phyloP scores from a whole-genome alignment of 1,140 invertebrate species.

The Diorhabda sublineata region DNA sequence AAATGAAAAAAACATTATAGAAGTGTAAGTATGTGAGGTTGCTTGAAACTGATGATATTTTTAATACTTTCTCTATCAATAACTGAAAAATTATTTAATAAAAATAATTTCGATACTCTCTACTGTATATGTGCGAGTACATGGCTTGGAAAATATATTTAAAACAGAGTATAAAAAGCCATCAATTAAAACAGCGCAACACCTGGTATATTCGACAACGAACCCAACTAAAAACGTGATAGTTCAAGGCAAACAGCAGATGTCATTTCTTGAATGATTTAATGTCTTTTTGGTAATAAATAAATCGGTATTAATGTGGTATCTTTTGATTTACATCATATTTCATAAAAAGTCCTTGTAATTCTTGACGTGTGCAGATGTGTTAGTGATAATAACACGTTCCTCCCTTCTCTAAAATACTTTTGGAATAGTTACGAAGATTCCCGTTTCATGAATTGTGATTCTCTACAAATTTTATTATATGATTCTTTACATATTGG shows the following conservation, averaged over 20 bases:
- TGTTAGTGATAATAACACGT: background rate
- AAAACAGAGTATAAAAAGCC: background rate
- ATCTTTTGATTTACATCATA: constrained; percentile 26
- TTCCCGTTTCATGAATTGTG: too few species aligned
- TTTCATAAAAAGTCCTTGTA: constrained; percentile 25
- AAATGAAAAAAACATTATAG: too few species aligned
- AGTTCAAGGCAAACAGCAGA: constrained; percentile 39
- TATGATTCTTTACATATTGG: too few species aligned
- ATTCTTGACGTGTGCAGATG: constrained; percentile 1
- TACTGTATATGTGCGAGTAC: too few species aligned
- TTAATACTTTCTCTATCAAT: too few species aligned
- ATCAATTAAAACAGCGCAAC: constrained; percentile 33
- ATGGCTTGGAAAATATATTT: too few species aligned
- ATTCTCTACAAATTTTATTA: too few species aligned
- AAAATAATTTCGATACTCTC: too few species aligned
- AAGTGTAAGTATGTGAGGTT: too few species aligned
- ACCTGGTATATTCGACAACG: constrained; percentile 30
- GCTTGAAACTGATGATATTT: too few species aligned
- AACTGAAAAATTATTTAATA: too few species aligned
- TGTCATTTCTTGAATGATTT: constrained; percentile 39
- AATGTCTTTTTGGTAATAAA: constrained; percentile 30
- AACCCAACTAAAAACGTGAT: constrained; percentile 34
- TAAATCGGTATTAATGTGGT: constrained; percentile 31
- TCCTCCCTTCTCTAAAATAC: background rate
- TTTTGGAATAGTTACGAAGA: background rate